Evolutionary conservation across 2,113 vertebrate species (phyloP), one percentile per base, ranked within the genome.

Genomic region (Natator depressus): DNA sequence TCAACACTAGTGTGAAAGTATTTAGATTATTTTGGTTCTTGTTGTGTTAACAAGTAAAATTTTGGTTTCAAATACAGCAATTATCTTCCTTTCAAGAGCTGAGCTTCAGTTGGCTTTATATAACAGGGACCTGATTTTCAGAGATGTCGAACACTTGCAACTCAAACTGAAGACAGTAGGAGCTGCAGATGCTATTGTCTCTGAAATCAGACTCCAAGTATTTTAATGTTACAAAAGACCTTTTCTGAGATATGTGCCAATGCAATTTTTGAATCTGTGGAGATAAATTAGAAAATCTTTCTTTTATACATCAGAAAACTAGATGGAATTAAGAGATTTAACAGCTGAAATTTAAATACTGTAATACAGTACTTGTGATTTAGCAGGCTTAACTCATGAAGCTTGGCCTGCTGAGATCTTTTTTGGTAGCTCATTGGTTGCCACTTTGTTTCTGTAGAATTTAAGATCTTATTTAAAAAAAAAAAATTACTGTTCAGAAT

Each of bases 231-330:
- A 85, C 55, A 78, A 75, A 53, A 62, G 84, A 57, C 53, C 46
- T 90, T 92, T 91, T 65, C 62, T 95, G 83, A 92, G 95, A 92
- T 16, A 78, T 12, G 89, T 89, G 10, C 2, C 83, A 65, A 87
- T 85, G 46, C 3, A 42, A 2, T n/a, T 89, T 96, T 88, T 83
- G 29, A 80, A 47, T 92, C 46, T 88, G 24, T 59, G 20, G 72
- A 24, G 72, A 46, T 46, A 76, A 76, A 25, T 76, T 42, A 75
- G 8, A 38, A 22, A 42, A 38, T 20, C 20, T 20, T 38, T 72
- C 38, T 8, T 75, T 75, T 42, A 38, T 75, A n/a, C 22, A 38
- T 75, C 20, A 24, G 35, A 20, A 75, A 75, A 38, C 17, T 19
- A 75, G 69, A n/a, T 20, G 35, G 55, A 57, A 27, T 93, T 78